phyloP scores from a whole-genome alignment of 2,113 vertebrate genomes.

The Clarias gariepinus region DNA sequence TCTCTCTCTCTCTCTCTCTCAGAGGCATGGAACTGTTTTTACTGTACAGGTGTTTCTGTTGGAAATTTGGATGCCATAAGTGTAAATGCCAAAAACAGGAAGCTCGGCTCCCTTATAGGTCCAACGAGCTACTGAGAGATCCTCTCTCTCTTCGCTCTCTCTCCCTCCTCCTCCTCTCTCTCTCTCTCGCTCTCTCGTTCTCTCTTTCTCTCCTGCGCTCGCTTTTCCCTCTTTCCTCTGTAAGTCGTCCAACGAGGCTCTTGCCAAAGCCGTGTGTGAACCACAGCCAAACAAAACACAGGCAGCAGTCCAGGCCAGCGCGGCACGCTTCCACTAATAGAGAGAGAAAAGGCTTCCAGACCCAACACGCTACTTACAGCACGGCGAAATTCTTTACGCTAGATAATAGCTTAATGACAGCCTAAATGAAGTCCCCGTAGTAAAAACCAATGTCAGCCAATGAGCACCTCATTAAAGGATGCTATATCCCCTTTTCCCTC shows the following conservation, averaged over 20 bases:
- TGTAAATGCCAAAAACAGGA: slow-evolving; percentile 55
- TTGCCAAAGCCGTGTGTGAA: slow-evolving; percentile 84
- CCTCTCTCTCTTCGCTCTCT: slow-evolving; percentile 52
- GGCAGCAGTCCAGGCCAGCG: slow-evolving; percentile 83
- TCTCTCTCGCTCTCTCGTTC: slow-evolving; percentile 61
- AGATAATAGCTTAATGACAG: slow-evolving; percentile 69
- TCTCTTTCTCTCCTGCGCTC: slow-evolving; percentile 65
- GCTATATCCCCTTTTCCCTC: slow-evolving; percentile 46
- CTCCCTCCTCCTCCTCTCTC: slow-evolving; percentile 68
- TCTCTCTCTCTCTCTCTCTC: background rate
- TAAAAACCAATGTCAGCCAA: slow-evolving; percentile 64
- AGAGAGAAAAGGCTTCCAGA: slow-evolving; percentile 76
- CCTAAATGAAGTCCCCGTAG: slow-evolving; percentile 65
- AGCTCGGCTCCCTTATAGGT: slow-evolving; percentile 64
- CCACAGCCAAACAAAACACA: slow-evolving; percentile 91
- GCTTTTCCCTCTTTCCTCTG: slow-evolving; percentile 70
- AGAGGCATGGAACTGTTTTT: slow-evolving; percentile 37
- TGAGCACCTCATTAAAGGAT: slow-evolving; percentile 64
- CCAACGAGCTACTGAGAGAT: slow-evolving; percentile 81
- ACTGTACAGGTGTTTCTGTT: slow-evolving; percentile 54
- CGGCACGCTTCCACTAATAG: slow-evolving; percentile 88
- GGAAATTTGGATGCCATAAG: slow-evolving; percentile 48
- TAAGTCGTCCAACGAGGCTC: slow-evolving; percentile 79
- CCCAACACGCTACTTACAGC: slow-evolving; percentile 63
- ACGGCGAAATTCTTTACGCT: slow-evolving; percentile 62